These are phyloP conservation scores for Ceratina australensis DNA, from an alignment of 1,140 invertebrate species.

Conservation along the genomic window DNA sequence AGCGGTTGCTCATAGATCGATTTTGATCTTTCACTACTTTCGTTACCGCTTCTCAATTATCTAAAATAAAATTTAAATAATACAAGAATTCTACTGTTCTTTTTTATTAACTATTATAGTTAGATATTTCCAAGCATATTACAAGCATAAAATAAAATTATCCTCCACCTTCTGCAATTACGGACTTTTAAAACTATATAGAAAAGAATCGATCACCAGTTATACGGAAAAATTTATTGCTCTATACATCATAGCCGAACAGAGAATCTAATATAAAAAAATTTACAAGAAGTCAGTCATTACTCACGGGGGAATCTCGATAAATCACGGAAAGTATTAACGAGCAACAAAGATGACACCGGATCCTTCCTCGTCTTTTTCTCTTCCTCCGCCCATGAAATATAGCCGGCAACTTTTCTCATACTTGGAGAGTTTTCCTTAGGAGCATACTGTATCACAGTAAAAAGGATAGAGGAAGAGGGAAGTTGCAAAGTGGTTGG, in stretches of 20 bases:
- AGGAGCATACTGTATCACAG: constrained; percentile 34
- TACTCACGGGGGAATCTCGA: constrained; percentile 70
- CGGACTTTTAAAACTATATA: background rate
- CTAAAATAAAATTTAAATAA: no score
- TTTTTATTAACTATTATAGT: background rate
- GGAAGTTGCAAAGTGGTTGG: constrained; percentile 55
- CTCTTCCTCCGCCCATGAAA: constrained; percentile 65
- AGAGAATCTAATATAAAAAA: constrained; percentile 71
- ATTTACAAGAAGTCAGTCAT: constrained; percentile 70
- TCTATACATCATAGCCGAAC: constrained; percentile 21
- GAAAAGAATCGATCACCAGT: background rate
- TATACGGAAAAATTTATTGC: background rate
- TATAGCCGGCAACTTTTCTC: constrained; percentile 76
- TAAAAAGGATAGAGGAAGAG: constrained; percentile 18
- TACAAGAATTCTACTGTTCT: no score
- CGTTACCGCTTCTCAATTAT: no score
- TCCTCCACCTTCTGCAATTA: background rate
- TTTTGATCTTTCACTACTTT: no score
- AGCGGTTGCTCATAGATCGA: background rate
- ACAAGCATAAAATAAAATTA: background rate
- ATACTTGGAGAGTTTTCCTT: constrained; percentile 70
- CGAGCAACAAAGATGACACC: constrained; percentile 75
- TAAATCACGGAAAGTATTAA: constrained; percentile 76
- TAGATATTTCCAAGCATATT: background rate
- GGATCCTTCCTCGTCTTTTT: constrained; percentile 67